These are phyloP conservation scores for Halesus radiatus DNA, from an alignment of 1,140 invertebrate species.

Conservation along the genomic window DNA sequence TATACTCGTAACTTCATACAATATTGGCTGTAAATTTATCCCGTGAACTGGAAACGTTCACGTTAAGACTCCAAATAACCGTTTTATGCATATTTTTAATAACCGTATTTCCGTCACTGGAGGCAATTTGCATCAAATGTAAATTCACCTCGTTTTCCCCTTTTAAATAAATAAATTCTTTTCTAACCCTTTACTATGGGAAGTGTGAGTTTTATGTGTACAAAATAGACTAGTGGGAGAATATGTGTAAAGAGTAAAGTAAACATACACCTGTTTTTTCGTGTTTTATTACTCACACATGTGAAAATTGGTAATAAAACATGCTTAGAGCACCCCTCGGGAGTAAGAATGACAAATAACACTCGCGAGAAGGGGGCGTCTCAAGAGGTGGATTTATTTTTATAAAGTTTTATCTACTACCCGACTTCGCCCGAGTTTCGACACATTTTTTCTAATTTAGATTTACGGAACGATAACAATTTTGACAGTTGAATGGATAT, in stretches of 20 bases:
- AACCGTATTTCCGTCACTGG: too few species aligned
- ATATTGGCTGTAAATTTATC: too few species aligned
- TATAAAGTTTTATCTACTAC: too few species aligned
- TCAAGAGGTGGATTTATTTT: neutral
- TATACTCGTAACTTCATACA: too few species aligned
- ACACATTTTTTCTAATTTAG: too few species aligned
- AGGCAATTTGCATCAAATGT: neutral
- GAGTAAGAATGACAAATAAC: constrained; percentile 29
- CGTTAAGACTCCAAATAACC: too few species aligned
- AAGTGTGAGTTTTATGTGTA: neutral
- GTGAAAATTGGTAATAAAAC: constrained; percentile 20
- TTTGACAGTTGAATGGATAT: too few species aligned
- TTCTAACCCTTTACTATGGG: neutral
- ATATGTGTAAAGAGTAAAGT: neutral
- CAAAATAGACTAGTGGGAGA: neutral
- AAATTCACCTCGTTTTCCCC: neutral
- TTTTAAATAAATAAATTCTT: neutral
- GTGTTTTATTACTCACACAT: constrained; percentile 11
- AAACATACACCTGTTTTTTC: neutral
- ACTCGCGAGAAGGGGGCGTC: neutral
- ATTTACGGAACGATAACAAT: too few species aligned
- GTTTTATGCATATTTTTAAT: too few species aligned
- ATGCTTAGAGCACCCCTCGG: constrained; percentile 16
- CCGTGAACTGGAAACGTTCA: too few species aligned
- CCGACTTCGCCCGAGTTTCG: too few species aligned